Evolutionary conservation across 2,888 invertebrate species (phyloP), one percentile per base, ranked within the genome.

Genomic region (Epirrhoe alternata): DNA sequence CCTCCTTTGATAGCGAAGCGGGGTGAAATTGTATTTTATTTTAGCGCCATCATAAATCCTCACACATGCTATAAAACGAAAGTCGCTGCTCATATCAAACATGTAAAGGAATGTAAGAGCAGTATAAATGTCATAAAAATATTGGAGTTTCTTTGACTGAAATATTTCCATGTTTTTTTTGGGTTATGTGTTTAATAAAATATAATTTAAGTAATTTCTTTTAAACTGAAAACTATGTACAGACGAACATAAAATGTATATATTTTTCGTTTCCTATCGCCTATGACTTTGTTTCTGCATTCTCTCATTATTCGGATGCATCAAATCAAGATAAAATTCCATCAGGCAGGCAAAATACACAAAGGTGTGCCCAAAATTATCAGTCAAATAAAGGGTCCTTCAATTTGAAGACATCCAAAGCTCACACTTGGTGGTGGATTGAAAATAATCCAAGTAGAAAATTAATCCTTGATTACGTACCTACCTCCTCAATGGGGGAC

Each of bases 381-480:
- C 79, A 82, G 79, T 71, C 75, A 76, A 80, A 79, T 78, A 76
- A 79, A 79, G 81, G 79, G 78, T 77, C 82, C 85, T 87, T 86
- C 84, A 86, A 88, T 87, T 88, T 89, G 84, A 86, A 89, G 89
- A 86, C 83, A 84, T 86, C 84, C 84, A 85, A 88, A 87, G 83
- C 89, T 83, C 85, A 86, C 88, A 87, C 83, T 85, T 84, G 88
- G 78, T 83, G 86, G 82, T 84, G 89, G 85, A 93, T 92, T 93
- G 92, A 92, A 93, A 92, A 87, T 91, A 90, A 92, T 92, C 88
- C 92, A 86, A 89, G 92, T 88, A 90, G 91, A 93, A 93, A 92
- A 92, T 93, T 90, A 93, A 92, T 90, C 90, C 89, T 87, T 92
- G 91, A 92, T 92, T 90, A 91, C 90, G 85, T 84, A 81, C 84